Evolutionary conservation across 2,797 vertebrate genomes (phyloP).

Genomic region (Eupleurogrammus muticus): DNA sequence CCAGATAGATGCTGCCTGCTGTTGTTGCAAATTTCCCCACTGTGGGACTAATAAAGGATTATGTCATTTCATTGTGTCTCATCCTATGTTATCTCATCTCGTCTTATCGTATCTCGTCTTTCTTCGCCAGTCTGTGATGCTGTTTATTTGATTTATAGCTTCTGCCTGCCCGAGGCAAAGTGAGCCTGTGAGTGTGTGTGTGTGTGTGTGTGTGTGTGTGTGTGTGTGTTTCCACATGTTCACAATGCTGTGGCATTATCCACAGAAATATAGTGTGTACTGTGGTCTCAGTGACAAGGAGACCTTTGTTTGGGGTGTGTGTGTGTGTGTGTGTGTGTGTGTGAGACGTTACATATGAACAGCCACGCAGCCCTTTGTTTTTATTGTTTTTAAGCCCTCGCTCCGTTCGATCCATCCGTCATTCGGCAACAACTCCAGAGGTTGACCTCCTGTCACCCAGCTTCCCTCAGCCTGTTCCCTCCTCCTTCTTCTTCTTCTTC

Average conservation of each 20-base stretch:
- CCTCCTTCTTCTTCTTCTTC: too few relatives aligned
- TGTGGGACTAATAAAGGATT: too few relatives aligned
- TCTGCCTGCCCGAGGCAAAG: constrained; percentile 69
- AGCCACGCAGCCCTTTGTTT: constrained; percentile 36
- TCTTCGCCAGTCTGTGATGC: constrained; percentile 82
- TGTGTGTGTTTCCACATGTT: constrained; percentile 61
- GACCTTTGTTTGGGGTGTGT: constrained; percentile 69
- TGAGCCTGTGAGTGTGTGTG: constrained; percentile 31
- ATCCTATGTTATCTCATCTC: too few relatives aligned
- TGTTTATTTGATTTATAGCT: constrained; percentile 84
- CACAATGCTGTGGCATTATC: constrained; percentile 74
- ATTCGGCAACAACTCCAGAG: constrained; percentile 62
- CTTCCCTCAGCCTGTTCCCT: constrained; percentile 17
- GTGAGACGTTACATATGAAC: constrained; percentile 72
- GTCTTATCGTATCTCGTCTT: constrained; percentile 19
- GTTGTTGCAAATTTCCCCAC: too few relatives aligned
- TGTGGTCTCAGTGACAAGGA: constrained; percentile 69
- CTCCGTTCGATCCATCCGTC: constrained; percentile 69
- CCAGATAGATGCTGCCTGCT: too few relatives aligned
- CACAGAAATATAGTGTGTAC: constrained; percentile 75
- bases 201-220: constrained; percentile 37
- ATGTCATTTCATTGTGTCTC: too few relatives aligned
- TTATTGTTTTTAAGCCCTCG: constrained; percentile 36
- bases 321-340: constrained; percentile 37
- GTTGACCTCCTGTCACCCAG: constrained; percentile 66